These are phyloP conservation scores for Elanus axillaris DNA, from an alignment of 2,113 vertebrate genomes.

Conservation along the genomic window DNA sequence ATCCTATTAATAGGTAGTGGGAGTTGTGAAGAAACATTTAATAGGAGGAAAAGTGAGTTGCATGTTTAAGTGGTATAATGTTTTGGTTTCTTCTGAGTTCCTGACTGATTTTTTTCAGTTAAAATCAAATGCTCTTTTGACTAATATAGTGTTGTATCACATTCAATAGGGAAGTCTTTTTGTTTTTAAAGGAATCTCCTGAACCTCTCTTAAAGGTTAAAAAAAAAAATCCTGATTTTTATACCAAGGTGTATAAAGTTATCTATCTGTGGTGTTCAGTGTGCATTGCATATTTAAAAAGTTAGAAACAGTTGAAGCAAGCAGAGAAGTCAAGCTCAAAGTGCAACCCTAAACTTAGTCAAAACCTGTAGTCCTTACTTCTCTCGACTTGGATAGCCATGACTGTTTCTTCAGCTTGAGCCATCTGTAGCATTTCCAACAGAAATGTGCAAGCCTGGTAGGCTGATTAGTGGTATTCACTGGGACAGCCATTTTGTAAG, in stretches of 20 bases:
- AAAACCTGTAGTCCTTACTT: not conserved
- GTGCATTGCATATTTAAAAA: not conserved
- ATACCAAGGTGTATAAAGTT: not conserved
- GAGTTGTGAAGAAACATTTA: not conserved
- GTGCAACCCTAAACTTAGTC: not conserved
- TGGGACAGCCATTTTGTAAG: not conserved
- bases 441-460: not conserved
- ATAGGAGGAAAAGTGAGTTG: not conserved
- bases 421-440: not conserved
- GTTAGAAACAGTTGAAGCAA: not conserved
- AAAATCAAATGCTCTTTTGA: not conserved
- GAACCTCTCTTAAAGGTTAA: not conserved
- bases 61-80: not conserved
- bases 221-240: not conserved
- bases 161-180: fast-evolving
- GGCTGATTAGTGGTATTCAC: not conserved
- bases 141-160: not conserved
- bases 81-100: not conserved
- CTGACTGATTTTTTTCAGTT: not conserved
- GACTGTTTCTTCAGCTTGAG: not conserved
- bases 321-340: not conserved
- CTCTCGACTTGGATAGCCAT: not conserved
- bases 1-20: not conserved
- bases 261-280: not conserved
- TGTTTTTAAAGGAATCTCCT: not conserved